A percentile compares a stretch with the other conserved stretches of the same genome.
Evolutionary conservation across 2,888 invertebrate genomes (phyloP).

Genomic region (Pachliopta kotzebuea): DNA sequence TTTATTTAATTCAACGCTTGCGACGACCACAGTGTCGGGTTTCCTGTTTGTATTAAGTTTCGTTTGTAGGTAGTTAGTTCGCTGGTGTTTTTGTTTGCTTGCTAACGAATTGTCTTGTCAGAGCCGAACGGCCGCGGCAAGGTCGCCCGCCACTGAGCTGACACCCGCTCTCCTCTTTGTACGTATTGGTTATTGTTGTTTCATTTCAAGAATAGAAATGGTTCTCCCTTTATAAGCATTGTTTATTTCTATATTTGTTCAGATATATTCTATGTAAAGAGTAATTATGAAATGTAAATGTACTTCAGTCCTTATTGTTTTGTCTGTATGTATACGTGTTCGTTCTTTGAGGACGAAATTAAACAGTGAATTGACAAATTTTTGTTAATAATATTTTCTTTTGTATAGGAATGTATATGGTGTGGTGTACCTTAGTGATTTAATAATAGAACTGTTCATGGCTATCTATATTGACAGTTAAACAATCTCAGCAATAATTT

Average conservation of each 20-base stretch:
- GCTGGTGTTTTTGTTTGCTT: constrained; percentile 40
- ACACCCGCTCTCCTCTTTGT: constrained; percentile 38
- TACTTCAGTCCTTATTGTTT: neutral
- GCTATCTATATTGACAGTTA: no score
- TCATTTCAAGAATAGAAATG: constrained; percentile 14
- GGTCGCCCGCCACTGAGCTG: constrained; percentile 45
- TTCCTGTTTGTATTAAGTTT: constrained; percentile 40
- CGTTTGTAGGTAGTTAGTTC: constrained; percentile 32
- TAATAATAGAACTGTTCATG: no score
- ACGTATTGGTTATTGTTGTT: constrained; percentile 2
- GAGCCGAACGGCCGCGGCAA: constrained; percentile 48
- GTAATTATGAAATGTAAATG: neutral
- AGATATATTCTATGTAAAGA: neutral
- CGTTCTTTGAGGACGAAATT: neutral
- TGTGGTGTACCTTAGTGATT: no score
- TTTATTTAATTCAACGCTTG: constrained; percentile 31
- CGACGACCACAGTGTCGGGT: constrained; percentile 33
- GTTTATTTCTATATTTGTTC: neutral
- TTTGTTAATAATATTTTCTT: no score
- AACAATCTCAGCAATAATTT: no score
- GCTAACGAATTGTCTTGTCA: constrained; percentile 33
- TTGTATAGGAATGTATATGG: no score
- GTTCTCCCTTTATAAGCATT: neutral
- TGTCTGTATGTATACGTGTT: neutral
- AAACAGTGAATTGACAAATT: neutral